Percentiles rank a stretch among this genome's conserved stretches.
Evolutionary conservation across 2,797 vertebrate genomes (phyloP).

Genomic region (Tolypeutes matacus): DNA sequence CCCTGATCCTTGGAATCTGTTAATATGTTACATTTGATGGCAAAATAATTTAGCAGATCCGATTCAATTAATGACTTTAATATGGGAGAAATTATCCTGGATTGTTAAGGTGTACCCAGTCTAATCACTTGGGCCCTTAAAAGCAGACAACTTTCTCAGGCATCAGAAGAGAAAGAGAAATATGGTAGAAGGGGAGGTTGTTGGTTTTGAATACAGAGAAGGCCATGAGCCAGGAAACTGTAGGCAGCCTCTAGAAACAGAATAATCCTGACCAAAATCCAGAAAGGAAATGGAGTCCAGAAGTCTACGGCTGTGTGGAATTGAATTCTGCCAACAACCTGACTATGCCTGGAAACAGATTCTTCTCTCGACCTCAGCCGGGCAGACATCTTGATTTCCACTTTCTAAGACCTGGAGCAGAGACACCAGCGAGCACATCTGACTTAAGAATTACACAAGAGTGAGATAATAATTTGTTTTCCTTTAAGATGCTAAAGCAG

Average conservation of each 20-base stretch:
- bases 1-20: neutral
- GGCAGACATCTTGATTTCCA: neutral
- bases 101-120: neutral
- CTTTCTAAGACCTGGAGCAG: neutral
- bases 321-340: too few species aligned
- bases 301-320: too few species aligned
- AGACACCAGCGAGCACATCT: neutral
- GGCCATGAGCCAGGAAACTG: neutral
- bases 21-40: neutral
- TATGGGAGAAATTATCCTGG: too few species aligned
- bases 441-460: neutral
- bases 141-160: neutral
- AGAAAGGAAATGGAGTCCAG: neutral
- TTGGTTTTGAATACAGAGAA: neutral
- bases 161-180: neutral
- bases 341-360: too few species aligned
- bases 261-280: neutral
- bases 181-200: neutral
- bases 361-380: neutral
- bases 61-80: neutral
- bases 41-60: neutral
- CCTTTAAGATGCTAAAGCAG: neutral
- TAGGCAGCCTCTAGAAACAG: neutral
- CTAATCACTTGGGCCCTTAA: neutral
- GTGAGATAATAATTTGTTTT: neutral